Conservation (phyloP, 2,797 vertebrate species). For the Delichon dasypus region DNA sequence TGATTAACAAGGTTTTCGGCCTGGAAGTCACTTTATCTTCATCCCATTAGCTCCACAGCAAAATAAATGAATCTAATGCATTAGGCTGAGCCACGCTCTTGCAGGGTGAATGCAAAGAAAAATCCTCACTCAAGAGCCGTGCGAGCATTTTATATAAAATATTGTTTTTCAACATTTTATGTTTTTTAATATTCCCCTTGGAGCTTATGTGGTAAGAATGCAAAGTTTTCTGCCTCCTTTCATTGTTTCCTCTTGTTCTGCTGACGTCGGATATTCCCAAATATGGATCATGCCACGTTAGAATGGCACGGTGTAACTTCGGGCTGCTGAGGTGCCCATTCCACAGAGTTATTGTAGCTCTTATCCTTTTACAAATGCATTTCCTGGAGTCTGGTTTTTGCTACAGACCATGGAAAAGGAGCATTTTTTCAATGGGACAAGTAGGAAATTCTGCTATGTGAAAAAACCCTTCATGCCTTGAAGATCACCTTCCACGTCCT, state of each 20-base stretch:
- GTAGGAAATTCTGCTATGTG: background rate
- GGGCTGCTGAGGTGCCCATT: background rate
- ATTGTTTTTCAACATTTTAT: background rate
- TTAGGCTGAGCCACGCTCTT: constrained; percentile 3
- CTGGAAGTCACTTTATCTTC: constrained; percentile 60
- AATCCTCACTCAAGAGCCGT: background rate
- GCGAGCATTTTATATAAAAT: background rate
- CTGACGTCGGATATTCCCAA: background rate
- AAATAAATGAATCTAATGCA: constrained; percentile 43
- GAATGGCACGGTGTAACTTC: background rate
- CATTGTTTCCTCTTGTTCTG: background rate
- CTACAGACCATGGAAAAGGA: background rate
- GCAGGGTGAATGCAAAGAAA: background rate
- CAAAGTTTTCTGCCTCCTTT: background rate
- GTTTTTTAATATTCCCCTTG: background rate
- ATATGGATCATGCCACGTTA: fast-evolving
- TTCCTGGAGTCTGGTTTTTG: background rate
- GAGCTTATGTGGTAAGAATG: background rate
- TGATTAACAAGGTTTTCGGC: constrained; percentile 64
- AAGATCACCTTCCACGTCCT: background rate
- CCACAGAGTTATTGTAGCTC: background rate
- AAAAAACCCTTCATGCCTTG: fast-evolving
- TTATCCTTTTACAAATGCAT: background rate
- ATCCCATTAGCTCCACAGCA: constrained; percentile 46
- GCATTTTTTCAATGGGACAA: background rate